Evolutionary conservation across 92 coral and sea anemone species (phyloP), one percentile per base, ranked within the genome.

Genomic region (Diadumene lineata): DNA sequence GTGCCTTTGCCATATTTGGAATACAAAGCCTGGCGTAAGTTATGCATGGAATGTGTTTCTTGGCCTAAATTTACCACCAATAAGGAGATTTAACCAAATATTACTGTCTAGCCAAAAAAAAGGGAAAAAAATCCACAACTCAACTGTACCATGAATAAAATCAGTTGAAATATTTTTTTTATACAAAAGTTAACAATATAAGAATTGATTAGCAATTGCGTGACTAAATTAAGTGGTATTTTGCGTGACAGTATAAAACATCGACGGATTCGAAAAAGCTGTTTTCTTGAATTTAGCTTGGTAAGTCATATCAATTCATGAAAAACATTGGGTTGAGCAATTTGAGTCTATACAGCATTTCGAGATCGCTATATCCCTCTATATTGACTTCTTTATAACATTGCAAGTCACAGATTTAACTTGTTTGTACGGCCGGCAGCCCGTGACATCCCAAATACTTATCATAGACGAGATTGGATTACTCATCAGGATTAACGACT

Each of bases 1-100:
- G 85, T 90, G 83, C 96, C 92, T 65, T 62, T 84, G 79, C 96
- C 96, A 86, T 83, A 90, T 90, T 79, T 90, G 92, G 96, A 76
- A 64, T 56, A 50, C 66, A 81, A 81, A 75, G 58, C 69, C 60
- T 70, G 60, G 44, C 32, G 31, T 72, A 32, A 21, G 27, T 15
- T 72, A 76, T 76, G 80, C 71, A 79, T 31, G 66, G 77, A 72
- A 72, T 72, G 77, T 72, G 77, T 22, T 19, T 64, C 34, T 70
- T 57, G 60, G 64, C 31, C 25, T 27, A 58, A 1, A 31, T 64
- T 10, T 56, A 72, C 62, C 67, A n/a, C 77, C 48, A 38, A 72
- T 55, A 21, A 29, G 73, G 77, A 32, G 19, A 53, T 72, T 31
- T 38, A 38, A 38, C 48, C 6, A 38, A 38, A 6, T 38, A 13